Evolutionary conservation across 1,140 invertebrate species (phyloP).

Genomic region (Ruditapes philippinarum): DNA sequence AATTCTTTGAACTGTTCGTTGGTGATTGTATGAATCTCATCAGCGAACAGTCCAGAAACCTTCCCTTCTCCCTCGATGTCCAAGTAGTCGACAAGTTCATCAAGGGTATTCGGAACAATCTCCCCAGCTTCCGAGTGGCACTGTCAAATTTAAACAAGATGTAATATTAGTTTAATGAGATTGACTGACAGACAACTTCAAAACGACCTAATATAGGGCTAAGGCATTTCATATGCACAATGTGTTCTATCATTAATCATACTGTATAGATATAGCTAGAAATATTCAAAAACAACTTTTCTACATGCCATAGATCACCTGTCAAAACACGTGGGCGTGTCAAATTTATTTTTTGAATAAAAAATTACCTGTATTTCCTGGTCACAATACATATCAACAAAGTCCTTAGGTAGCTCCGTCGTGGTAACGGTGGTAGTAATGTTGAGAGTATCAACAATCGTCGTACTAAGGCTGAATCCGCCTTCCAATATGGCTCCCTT

Average conservation of each 20-base stretch:
- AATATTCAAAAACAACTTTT: no score
- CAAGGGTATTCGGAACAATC: constrained; percentile 65
- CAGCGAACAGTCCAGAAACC: background rate
- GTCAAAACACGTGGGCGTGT: background rate
- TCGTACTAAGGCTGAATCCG: constrained; percentile 27
- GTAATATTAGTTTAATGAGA: no score
- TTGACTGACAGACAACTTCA: no score
- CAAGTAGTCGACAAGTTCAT: constrained; percentile 65
- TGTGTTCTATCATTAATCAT: no score
- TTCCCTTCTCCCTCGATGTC: constrained; percentile 43
- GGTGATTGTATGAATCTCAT: background rate
- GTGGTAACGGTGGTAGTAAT: constrained; percentile 40
- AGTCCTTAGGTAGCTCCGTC: constrained; percentile 56
- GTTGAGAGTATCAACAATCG: constrained; percentile 63
- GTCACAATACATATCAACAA: constrained; percentile 60
- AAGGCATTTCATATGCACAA: no score
- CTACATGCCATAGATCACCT: no score
- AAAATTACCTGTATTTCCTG: constrained; percentile 48
- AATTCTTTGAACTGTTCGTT: constrained; percentile 26
- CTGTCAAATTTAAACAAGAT: background rate
- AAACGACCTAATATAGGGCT: no score
- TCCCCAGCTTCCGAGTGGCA: constrained; percentile 63
- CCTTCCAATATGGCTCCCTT: constrained; percentile 45
- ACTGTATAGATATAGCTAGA: no score
- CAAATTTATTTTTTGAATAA: background rate